These are phyloP conservation scores for Aurelia aurita DNA, from an alignment of 30 jellyfish, hydroid and myxozoan genomes.

Conservation along the genomic window DNA sequence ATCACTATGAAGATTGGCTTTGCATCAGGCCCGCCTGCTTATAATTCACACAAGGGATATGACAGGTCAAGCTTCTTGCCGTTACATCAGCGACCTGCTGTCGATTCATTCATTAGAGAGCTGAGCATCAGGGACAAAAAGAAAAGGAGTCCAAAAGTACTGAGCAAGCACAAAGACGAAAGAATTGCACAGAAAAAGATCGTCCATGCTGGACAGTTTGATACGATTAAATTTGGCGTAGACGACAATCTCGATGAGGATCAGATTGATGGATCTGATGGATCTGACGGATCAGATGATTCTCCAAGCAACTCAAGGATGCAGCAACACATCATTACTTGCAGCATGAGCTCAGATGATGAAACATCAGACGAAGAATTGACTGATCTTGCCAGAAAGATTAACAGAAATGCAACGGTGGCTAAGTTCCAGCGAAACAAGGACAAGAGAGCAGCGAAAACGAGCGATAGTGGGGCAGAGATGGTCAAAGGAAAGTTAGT, in stretches of 20 bases:
- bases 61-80: constrained; percentile 56
- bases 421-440: constrained; percentile 17
- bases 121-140: constrained; percentile 64
- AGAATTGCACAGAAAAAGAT: neutral
- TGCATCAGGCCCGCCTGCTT: constrained; percentile 48
- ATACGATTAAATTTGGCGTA: constrained; percentile 45
- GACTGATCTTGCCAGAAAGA: constrained; percentile 44
- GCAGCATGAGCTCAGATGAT: constrained; percentile 72
- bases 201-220: constrained; percentile 55
- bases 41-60: constrained; percentile 17
- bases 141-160: neutral
- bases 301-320: neutral
- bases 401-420: constrained; percentile 38
- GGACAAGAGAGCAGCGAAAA: neutral
- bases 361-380: constrained; percentile 55
- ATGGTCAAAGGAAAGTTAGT: neutral
- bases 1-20: constrained; percentile 28
- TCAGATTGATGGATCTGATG: constrained; percentile 15
- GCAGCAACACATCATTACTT: constrained; percentile 25
- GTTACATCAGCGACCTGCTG: constrained; percentile 43
- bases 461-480: neutral
- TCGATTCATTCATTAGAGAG: constrained; percentile 52
- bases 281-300: neutral
- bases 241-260: constrained; percentile 7
- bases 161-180: neutral